Base-by-base conservation (phyloP, 2,888 invertebrate species). In the Megaustenia siamemsis region DNA sequence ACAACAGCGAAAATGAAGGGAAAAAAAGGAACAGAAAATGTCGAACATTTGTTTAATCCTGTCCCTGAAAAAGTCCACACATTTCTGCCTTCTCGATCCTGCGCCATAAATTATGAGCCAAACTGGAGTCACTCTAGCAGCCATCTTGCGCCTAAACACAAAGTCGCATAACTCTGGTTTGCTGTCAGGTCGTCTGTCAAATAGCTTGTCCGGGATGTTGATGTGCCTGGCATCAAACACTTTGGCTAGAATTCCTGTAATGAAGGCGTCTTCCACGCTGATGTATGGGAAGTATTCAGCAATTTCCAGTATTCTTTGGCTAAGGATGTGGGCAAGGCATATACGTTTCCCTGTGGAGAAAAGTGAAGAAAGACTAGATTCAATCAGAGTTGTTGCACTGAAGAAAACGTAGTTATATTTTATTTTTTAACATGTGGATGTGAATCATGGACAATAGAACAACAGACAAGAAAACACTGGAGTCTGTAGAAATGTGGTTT, bases 181-280 rank as follows among this genome's bases (percentile, higher is more conserved):
- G n/a, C 73, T 78, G 45, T 71, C 60, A 28, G 78, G 28, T 28
- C 28, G 68, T 32, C 79, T 38, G 84, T 84, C 79, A 35, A 60
- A 84, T 12, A 84, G 79, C 8, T 49, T 60, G 12, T 79, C 79
- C 3, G 84, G 79, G 32, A 82, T 75, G 53, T 81, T 77, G 68
- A 85, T 56, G n/a, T 85, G 85, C 18, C 86, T 83, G 32, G 90
- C 89, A 53, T 86, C 87, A 60, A 89, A 85, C 12, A 89, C 83
- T 82, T 88, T 88, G 0, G 89, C 88, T 15, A 92, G 83, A 66
- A 89, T 88, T 1, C 92, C 92, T 4, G 92, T 91, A 6, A 92
- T 88, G 66, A 89, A 91, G 24, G 87, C 92, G 49, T 92, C 92
- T 75, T 91, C 92, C 49, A 90, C 88, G 12, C 88, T 87, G 28